phyloP scores from a whole-genome alignment of 2,888 invertebrate genomes.

The Cheiracanthium punctorium region DNA sequence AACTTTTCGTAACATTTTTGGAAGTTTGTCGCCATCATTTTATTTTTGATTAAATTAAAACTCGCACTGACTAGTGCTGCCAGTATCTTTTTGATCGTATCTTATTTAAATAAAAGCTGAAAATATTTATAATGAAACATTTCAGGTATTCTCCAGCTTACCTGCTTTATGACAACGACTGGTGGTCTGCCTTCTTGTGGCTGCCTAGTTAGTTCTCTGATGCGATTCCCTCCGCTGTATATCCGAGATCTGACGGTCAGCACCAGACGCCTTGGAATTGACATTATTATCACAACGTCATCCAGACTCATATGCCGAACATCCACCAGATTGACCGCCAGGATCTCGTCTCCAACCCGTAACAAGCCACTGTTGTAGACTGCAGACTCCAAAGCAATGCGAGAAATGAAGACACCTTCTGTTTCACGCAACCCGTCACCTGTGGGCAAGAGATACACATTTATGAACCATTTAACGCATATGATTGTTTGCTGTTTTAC shows the following conservation, averaged over 20 bases:
- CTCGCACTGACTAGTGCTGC: too few relatives aligned
- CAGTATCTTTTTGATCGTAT: too few relatives aligned
- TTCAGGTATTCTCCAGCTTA: background rate
- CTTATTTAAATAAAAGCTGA: too few relatives aligned
- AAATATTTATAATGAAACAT: too few relatives aligned
- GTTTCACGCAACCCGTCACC: slow-evolving; percentile 92
- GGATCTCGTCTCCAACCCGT: slow-evolving; percentile 96
- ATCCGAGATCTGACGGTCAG: slow-evolving; percentile 88
- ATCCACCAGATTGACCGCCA: slow-evolving; percentile 98
- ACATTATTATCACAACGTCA: slow-evolving; percentile 99
- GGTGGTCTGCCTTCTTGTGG: slow-evolving; percentile 80
- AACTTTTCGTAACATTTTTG: too few relatives aligned
- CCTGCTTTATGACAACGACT: slow-evolving; percentile 88
- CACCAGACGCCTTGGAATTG: slow-evolving; percentile 95
- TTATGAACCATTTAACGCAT: too few relatives aligned
- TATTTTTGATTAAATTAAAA: too few relatives aligned
- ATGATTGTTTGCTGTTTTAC: too few relatives aligned
- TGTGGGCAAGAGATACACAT: too few relatives aligned
- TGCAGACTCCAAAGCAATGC: slow-evolving; percentile 95
- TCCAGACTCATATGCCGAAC: slow-evolving; percentile 98
- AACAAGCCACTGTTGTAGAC: slow-evolving; percentile 98
- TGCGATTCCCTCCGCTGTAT: slow-evolving; percentile 68
- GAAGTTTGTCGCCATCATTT: too few relatives aligned
- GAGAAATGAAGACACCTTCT: slow-evolving; percentile 98
- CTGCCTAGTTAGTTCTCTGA: slow-evolving; percentile 72